Conservation (phyloP, 2,113 vertebrate species). For the Pheucticus melanocephalus region DNA sequence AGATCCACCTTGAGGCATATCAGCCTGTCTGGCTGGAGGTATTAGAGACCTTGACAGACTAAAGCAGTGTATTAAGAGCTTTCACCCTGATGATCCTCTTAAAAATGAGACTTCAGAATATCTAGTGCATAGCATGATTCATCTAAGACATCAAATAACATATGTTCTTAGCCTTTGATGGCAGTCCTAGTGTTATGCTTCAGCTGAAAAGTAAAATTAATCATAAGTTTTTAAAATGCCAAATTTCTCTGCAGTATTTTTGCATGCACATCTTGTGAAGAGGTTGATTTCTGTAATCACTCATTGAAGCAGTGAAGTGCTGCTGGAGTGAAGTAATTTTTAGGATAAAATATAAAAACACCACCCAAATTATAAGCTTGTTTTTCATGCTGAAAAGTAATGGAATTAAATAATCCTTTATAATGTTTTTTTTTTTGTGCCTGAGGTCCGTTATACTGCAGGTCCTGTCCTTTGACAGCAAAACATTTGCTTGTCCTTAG, state of each 20-base stretch:
- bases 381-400: background rate
- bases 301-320: background rate
- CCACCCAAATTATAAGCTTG: background rate
- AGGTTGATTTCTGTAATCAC: background rate
- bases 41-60: slow-evolving; percentile 69
- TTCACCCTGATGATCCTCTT: slow-evolving; percentile 57
- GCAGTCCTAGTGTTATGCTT: slow-evolving; percentile 44
- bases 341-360: background rate
- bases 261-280: background rate
- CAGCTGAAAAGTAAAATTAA: slow-evolving; percentile 32
- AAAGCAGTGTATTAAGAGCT: slow-evolving; percentile 68
- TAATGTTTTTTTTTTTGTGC: background rate
- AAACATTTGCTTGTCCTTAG: background rate
- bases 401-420: background rate
- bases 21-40: slow-evolving; percentile 45
- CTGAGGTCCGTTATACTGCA: background rate
- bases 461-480: background rate
- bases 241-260: slow-evolving; percentile 7
- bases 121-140: slow-evolving; percentile 25
- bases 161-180: slow-evolving; percentile 43
- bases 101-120: slow-evolving; percentile 41
- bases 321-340: background rate
- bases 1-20: slow-evolving; percentile 65
- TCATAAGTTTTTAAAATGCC: slow-evolving; percentile 55
- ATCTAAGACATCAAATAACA: slow-evolving; percentile 63